phyloP scores from a whole-genome alignment of 2,797 vertebrate genomes.

The Sarcophilus harrisii region DNA sequence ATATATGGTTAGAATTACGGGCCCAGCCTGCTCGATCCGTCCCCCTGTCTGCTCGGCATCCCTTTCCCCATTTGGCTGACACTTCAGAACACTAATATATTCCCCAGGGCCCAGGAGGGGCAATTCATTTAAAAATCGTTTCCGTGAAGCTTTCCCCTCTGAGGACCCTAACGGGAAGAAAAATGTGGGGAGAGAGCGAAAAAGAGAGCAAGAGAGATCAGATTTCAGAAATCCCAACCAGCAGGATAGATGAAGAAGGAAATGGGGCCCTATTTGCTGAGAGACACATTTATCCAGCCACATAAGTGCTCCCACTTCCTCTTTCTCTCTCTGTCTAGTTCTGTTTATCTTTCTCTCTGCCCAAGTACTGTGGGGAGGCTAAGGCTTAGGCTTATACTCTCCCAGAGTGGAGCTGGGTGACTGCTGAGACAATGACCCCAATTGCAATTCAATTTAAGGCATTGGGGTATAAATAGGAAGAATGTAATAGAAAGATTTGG shows the following conservation, averaged over 20 bases:
- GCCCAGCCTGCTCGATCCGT: slow-evolving; percentile 3
- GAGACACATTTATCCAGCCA: background rate
- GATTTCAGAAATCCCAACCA: slow-evolving; percentile 48
- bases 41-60: slow-evolving; percentile 60
- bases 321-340: background rate
- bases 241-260: slow-evolving; percentile 22
- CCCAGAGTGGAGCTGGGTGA: background rate
- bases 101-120: slow-evolving; percentile 66
- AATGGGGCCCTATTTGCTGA: background rate
- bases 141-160: slow-evolving; percentile 65
- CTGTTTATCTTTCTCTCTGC: background rate
- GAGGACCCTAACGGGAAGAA: slow-evolving; percentile 62
- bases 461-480: background rate
- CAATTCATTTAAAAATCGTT: slow-evolving; percentile 77
- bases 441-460: slow-evolving; percentile 19
- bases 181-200: slow-evolving; percentile 39
- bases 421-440: slow-evolving; percentile 38
- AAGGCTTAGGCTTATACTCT: background rate
- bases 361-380: background rate
- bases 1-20: slow-evolving; percentile 51
- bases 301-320: background rate
- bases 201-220: slow-evolving; percentile 50
- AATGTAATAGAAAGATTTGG: background rate
- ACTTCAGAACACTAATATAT: slow-evolving; percentile 67
- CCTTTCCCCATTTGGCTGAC: slow-evolving; percentile 51